These are phyloP conservation scores for Lagenorhynchus albirostris DNA, from an alignment of 2,113 vertebrate species.

Conservation along the genomic window DNA sequence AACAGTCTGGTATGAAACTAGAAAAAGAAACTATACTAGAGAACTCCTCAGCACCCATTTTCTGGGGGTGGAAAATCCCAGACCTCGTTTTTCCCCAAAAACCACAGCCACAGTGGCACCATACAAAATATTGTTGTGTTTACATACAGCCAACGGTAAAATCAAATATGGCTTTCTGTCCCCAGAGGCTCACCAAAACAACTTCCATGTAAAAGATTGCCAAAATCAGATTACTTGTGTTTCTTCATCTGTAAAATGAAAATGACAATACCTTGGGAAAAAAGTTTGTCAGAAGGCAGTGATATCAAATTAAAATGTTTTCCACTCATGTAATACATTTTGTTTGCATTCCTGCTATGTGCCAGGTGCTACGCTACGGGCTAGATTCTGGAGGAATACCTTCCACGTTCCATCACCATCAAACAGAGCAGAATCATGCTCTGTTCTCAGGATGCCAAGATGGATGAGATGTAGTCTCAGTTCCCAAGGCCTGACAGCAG, in stretches of 20 bases:
- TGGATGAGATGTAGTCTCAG: not conserved
- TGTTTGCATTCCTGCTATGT: not conserved
- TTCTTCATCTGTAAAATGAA: not conserved
- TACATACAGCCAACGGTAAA: not conserved
- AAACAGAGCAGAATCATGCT: accelerated
- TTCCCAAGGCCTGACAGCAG: not conserved
- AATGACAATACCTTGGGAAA: not conserved
- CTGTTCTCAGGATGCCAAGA: not conserved
- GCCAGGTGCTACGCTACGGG: not conserved
- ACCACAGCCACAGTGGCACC: not conserved
- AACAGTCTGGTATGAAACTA: not conserved
- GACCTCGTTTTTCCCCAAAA: not conserved
- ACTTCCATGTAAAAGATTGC: not conserved
- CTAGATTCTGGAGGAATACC: not conserved
- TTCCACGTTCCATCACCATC: not conserved
- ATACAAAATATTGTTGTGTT: not conserved
- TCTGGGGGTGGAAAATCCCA: not conserved
- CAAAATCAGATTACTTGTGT: not conserved
- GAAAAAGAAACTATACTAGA: not conserved
- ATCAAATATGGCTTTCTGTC: not conserved
- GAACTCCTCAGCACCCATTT: not conserved
- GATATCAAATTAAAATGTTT: not conserved
- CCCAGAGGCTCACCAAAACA: not conserved
- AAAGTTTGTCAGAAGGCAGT: not conserved
- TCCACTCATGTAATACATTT: not conserved